Evolutionary conservation across 2,888 invertebrate genomes (phyloP).

Genomic region (Amblyteles armatorius): DNA sequence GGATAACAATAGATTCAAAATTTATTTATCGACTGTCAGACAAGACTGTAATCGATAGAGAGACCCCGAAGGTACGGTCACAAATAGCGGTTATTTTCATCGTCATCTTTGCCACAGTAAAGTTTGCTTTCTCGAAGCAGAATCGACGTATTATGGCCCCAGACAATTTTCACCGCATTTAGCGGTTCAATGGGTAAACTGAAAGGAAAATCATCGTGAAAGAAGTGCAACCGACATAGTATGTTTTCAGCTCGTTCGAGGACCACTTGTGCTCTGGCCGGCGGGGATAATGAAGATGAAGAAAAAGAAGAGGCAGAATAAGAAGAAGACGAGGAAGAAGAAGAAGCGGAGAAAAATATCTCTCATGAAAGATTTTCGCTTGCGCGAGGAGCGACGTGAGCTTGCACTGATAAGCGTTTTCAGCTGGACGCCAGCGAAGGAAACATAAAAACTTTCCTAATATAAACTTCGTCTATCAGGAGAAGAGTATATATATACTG

Average conservation of each 20-base stretch:
- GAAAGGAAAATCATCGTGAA: slow-evolving; percentile 26
- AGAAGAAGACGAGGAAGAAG: slow-evolving; percentile 11
- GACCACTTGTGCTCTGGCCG: slow-evolving; percentile 27
- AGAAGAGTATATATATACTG: slow-evolving; percentile 34
- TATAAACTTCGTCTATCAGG: slow-evolving; percentile 79
- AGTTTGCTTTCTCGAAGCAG: neutral
- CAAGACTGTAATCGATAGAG: neutral
- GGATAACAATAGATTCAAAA: neutral
- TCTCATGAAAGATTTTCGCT: slow-evolving; percentile 54
- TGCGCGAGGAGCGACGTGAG: slow-evolving; percentile 48
- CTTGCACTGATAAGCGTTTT: slow-evolving; percentile 70
- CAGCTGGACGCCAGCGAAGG: slow-evolving; percentile 66
- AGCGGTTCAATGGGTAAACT: neutral
- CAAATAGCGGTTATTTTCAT: neutral
- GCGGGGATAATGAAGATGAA: slow-evolving; percentile 5
- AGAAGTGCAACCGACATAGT: slow-evolving; percentile 23
- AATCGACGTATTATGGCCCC: neutral
- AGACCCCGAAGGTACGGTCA: neutral
- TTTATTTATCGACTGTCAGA: neutral
- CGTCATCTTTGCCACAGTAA: neutral
- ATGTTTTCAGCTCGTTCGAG: slow-evolving; percentile 26
- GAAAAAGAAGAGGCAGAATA: slow-evolving; percentile 2
- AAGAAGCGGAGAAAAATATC: slow-evolving; percentile 34
- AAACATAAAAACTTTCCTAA: slow-evolving; percentile 80
- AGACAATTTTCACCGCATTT: slow-evolving; percentile 11